Conservation (phyloP, 2,797 vertebrate species). For the Varecia variegata region DNA sequence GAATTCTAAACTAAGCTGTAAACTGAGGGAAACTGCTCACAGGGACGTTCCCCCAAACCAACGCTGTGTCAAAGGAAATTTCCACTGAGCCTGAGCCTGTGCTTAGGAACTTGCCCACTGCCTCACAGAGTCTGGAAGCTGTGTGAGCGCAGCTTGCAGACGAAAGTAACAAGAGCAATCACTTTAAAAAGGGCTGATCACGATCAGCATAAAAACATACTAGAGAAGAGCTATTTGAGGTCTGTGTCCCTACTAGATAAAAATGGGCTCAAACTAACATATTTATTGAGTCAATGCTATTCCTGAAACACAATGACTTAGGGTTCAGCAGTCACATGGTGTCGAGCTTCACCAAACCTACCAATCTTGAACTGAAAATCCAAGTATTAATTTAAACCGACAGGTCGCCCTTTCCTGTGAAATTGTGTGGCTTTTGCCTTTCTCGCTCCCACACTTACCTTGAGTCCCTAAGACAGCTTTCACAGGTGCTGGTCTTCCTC, state of each 20-base stretch:
- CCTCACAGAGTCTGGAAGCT: neutral
- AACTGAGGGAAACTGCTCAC: neutral
- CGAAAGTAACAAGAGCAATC: neutral
- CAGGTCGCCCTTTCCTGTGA: neutral
- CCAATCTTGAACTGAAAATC: neutral
- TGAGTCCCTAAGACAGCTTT: neutral
- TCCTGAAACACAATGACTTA: neutral
- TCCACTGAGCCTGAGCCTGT: neutral
- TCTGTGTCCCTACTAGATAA: neutral
- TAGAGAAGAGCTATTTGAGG: neutral
- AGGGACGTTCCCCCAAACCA: neutral
- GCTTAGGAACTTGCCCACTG: rapidly evolving
- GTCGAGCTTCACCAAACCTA: neutral
- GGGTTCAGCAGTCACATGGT: neutral
- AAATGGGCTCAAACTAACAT: neutral
- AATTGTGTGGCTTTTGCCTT: neutral
- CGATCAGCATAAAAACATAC: neutral
- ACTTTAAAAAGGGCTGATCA: neutral
- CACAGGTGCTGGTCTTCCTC: neutral
- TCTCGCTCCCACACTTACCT: neutral
- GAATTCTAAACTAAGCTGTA: neutral
- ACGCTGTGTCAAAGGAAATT: neutral
- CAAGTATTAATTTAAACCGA: neutral
- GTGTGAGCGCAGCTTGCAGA: neutral
- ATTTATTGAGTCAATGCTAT: neutral